Evolutionary conservation across 2,113 vertebrate species (phyloP), one percentile per base, ranked within the genome.

Genomic region (Mungos mungo): DNA sequence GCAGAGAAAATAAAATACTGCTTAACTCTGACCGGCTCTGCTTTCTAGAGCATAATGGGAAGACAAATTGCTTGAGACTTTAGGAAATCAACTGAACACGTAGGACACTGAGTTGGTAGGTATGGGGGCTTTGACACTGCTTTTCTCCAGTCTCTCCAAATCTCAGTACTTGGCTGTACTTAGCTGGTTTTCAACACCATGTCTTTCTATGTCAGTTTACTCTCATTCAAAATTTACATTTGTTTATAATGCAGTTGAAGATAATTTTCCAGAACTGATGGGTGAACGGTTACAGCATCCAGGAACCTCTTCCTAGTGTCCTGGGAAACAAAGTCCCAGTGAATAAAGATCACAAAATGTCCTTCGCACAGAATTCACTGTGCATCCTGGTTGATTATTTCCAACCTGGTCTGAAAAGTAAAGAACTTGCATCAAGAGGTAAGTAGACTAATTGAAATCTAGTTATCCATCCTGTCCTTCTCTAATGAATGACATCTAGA

Each of bases 381-480:
- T 10, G 33, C 6, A 35, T 9, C 7, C 12, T 77, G 65, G 74
- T 54, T 89, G 85, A 27, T 79, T 77, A 63, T 93, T 93, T 93
- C 79, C 81, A 90, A 47, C 35, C 25, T 88, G 71, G 35, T 63
- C 81, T 93, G 74, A 88, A 96, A 96, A 96, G 84, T 71, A 65
- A 81, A 90, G 90, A 93, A 63, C 54, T 41, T 74, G 52, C 35
- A 27, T 19, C 31, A 19, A 82, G 76, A 63, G 90, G 80, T 96
- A 60, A 90, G 90, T 93, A 63, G 88, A 94, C 38, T 82, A 81
- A 97, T 95, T 97, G 92, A 95, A 97, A 85, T 82, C 50, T 52
- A 57, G 3, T 69, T 63, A 38, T 69, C 50, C 92, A 21, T 60
- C 31, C 45, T 45, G 13, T 71, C 38, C 8, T 63, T 50, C 5